Base-by-base conservation (phyloP, 2,888 invertebrate genomes). In the Chirona hameri region DNA sequence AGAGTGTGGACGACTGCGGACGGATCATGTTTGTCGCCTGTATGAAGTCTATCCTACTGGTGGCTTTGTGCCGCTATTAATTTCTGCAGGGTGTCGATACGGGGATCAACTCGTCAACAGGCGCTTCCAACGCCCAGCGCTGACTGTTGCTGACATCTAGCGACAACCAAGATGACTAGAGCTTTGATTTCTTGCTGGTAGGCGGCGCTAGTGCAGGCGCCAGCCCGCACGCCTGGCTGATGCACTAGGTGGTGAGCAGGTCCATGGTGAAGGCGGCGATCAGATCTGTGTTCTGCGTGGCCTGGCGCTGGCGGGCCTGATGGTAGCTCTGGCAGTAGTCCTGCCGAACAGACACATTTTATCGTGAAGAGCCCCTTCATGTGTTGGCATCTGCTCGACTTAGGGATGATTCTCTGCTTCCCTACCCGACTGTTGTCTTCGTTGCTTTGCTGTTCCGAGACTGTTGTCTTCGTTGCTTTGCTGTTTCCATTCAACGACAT, bases 281-380 rank as follows among this genome's bases (percentile, higher is more conserved):
- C n/a, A 83, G 57, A 27, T 48, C 81, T 0, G 82, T 29, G 15
- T 82, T 82, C 55, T 82, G 82, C 21, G 82, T 83, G 39, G 83
- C 82, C 14, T 27, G 24, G 31, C 57, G 52, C 24, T n/a, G 52
- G 24, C 79, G 65, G 27, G 29, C 82, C 15, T 29, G 39, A 79
- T 84, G 84, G 81, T 84, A 84, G 0, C 24, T 1, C 29, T 60
- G 4, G 69, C 81, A 82, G 81, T 84, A 84, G 29, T 84, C 84
- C 83, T 84, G 83, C 31, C 18, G 4, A 15, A 60, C 60, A n/a
- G 55, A 39, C 39, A 39, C 39, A 39, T 39, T 7, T 2, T 39
- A 39, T 39, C 39, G 39, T 39, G 39, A 39, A 39, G 39, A 39
- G n/a, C 39, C 39, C 39, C 7, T 7, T 39, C 39, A 39, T 39